These are phyloP conservation scores for Danio albolineatus DNA, from an alignment of 2,797 vertebrate species.

Conservation along the genomic window DNA sequence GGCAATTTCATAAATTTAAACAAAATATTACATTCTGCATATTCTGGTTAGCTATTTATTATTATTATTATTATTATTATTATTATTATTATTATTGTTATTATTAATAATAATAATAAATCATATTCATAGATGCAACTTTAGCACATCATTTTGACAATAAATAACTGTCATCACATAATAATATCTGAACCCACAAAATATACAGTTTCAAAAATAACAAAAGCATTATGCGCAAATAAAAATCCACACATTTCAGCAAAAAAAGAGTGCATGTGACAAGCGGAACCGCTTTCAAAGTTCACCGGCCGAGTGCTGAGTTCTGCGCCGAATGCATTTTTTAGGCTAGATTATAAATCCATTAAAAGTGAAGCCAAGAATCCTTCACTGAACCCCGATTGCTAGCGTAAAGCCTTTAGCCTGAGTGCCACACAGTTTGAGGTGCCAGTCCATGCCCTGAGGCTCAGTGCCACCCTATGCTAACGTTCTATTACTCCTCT, in stretches of 20 bases:
- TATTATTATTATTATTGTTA: no score
- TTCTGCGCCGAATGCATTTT: conserved; percentile 6
- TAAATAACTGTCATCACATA: not conserved
- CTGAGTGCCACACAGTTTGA: conserved; percentile 22
- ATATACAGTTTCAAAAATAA: not conserved
- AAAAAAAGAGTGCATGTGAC: not conserved
- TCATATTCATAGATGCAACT: no score
- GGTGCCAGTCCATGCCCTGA: conserved; percentile 41
- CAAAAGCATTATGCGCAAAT: not conserved
- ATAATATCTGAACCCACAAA: not conserved
- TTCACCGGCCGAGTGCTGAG: not conserved
- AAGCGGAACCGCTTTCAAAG: not conserved
- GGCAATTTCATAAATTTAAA: no score
- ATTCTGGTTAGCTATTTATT: no score
- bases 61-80: no score
- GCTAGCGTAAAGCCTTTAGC: conserved; percentile 59
- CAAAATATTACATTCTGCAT: no score
- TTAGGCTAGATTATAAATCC: conserved; percentile 33
- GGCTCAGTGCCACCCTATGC: conserved; percentile 45
- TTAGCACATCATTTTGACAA: no score
- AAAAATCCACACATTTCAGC: not conserved
- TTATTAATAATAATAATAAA: no score
- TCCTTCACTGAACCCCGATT: not conserved
- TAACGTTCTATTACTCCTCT: conserved; percentile 47
- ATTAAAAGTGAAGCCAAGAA: conserved; percentile 34